Conservation (phyloP, 2,797 vertebrate species). For the Nasua narica region DNA sequence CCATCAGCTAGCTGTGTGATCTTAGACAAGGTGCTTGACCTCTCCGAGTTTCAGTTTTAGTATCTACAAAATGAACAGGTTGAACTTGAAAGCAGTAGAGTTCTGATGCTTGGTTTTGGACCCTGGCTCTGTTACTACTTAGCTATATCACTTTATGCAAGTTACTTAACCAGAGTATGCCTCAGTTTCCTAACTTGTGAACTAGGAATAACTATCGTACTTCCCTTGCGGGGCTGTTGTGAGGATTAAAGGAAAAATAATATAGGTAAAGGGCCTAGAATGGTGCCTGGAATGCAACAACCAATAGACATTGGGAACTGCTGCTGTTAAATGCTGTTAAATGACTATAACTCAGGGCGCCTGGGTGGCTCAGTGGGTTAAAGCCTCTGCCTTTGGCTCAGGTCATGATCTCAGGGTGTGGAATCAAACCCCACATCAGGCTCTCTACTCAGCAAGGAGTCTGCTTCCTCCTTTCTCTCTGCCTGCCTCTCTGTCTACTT, state of each 20-base stretch:
- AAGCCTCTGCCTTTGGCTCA: too few species aligned
- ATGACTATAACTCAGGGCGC: neutral
- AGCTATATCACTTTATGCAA: neutral
- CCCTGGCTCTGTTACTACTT: neutral
- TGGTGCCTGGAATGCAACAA: neutral
- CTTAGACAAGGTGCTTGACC: neutral
- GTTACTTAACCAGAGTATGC: neutral
- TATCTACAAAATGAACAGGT: neutral
- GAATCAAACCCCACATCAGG: too few species aligned
- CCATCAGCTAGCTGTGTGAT: neutral
- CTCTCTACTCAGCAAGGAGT: too few species aligned
- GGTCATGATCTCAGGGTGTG: too few species aligned
- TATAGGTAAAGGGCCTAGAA: neutral
- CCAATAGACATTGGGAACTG: neutral
- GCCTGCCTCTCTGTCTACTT: too few species aligned
- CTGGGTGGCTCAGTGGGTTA: too few species aligned
- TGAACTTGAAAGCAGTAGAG: neutral
- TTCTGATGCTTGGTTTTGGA: neutral
- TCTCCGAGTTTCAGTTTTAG: neutral
- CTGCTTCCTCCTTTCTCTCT: too few species aligned
- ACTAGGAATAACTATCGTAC: neutral
- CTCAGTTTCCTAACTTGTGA: neutral
- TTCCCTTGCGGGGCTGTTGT: neutral
- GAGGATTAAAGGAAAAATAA: neutral
- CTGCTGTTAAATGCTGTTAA: neutral